phyloP scores from a whole-genome alignment of 2,888 invertebrate species.

The Selenia dentaria region DNA sequence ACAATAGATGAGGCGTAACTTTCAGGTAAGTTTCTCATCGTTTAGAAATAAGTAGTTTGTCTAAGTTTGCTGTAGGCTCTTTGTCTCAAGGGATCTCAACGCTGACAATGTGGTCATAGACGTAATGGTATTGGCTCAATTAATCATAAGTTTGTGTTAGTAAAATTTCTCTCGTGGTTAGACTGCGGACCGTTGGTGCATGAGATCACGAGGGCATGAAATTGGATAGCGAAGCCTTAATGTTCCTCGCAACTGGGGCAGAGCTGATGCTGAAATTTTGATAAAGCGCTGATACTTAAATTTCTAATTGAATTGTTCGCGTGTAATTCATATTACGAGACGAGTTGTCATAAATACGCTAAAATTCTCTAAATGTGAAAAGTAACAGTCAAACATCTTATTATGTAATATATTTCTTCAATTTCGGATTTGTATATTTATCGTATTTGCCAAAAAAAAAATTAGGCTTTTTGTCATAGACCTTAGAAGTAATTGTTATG shows the following conservation, averaged over 20 bases:
- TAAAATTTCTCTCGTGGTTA: slow-evolving; percentile 76
- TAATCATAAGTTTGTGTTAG: slow-evolving; percentile 83
- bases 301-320: slow-evolving; percentile 22
- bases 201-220: slow-evolving; percentile 79
- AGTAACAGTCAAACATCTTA: no score
- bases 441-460: no score
- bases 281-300: slow-evolving; percentile 31
- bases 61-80: slow-evolving; percentile 38
- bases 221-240: slow-evolving; percentile 76
- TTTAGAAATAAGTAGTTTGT: slow-evolving; percentile 22
- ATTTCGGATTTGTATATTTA: no score
- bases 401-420: no score
- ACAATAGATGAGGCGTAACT: slow-evolving; percentile 28
- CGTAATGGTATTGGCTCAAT: slow-evolving; percentile 78
- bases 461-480: no score
- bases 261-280: slow-evolving; percentile 57
- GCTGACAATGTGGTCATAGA: slow-evolving; percentile 57
- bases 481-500: no score
- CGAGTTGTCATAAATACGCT: no score
- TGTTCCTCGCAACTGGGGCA: slow-evolving; percentile 64
- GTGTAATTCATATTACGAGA: no score
- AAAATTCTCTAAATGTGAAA: no score
- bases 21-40: slow-evolving; percentile 21
- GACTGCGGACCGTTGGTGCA: slow-evolving; percentile 67
- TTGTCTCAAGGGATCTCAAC: slow-evolving; percentile 40